phyloP scores from a whole-genome alignment of 2,888 invertebrate genomes.

The Neria commutata region DNA sequence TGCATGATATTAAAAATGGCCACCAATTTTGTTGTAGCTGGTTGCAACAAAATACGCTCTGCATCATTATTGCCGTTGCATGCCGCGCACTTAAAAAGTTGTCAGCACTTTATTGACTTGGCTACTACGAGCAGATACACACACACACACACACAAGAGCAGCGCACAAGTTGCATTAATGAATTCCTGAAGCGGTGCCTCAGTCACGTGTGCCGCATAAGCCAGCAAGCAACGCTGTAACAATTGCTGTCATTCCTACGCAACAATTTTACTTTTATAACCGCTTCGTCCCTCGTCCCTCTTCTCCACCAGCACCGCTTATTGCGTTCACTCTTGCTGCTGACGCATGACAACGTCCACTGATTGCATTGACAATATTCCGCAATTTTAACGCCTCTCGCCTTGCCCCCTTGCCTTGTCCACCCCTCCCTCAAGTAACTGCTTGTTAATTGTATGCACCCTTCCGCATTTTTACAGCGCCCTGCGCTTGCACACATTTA shows the following conservation, averaged over 20 bases:
- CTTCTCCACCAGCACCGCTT: slow-evolving; percentile 1
- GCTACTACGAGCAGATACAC: slow-evolving; percentile 24
- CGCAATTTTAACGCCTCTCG: slow-evolving; percentile 42
- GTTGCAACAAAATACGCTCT: no score
- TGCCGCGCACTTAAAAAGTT: no score
- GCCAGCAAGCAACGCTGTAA: slow-evolving; percentile 36
- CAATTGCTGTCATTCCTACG: slow-evolving; percentile 34
- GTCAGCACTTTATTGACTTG: slow-evolving; percentile 52
- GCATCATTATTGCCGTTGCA: no score
- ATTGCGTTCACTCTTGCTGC: no score
- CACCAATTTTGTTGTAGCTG: no score
- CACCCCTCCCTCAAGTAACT: no score
- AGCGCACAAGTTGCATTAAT: slow-evolving; percentile 3
- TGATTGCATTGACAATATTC: slow-evolving; percentile 53
- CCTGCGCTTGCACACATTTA: slow-evolving; percentile 21
- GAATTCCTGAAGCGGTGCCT: neutral
- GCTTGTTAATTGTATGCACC: slow-evolving; percentile 51
- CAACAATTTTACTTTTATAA: slow-evolving; percentile 40
- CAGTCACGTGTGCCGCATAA: neutral
- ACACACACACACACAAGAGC: neutral
- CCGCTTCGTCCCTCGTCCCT: slow-evolving; percentile 28
- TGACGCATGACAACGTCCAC: no score
- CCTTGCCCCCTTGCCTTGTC: slow-evolving; percentile 40
- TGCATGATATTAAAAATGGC: no score
- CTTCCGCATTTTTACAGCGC: slow-evolving; percentile 23